Evolutionary conservation across 2,888 invertebrate species (phyloP), one percentile per base, ranked within the genome.

Genomic region (Actias luna): DNA sequence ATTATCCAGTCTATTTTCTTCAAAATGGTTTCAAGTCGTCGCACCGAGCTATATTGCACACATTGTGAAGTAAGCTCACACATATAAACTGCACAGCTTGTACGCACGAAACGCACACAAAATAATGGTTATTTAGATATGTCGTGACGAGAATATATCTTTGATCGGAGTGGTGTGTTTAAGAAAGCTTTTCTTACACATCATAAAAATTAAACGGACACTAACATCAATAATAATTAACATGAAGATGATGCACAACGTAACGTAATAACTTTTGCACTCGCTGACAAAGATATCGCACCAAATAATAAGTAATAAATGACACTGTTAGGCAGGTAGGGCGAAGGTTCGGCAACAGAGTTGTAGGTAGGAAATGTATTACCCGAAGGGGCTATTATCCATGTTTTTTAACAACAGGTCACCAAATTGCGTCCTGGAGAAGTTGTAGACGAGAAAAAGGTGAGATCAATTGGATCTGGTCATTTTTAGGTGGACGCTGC

Each of bases 381-480:
- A 67, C 73, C 67, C 73, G 71, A 78, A 77, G 82, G 86, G 85
- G 84, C 79, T 84, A 89, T 89, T 88, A 88, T 90, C 86, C 83
- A 77, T 89, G 68, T 92, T 91, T 89, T 92, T 87, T 88, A 87
- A 89, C 84, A 88, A 90, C 93, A 93, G 97, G 96, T 96, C 94
- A 96, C 95, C 93, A 97, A 97, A 95, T 96, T 98, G 93, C 97
- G 98, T 83, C 98, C 98, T 80, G 98, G 98, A 91, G 98, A 98
- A 95, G 96, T 98, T 91, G 92, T 97, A 94, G 97, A 97, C 93
- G 98, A 98, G 90, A 97, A 96, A 95, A 97, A 97, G 98, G 98
- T 98, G 96, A 97, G 92, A 90, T 86, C 83, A 83, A 85, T 84
- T 88, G 89, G 89, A 84, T 89, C 90, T 89, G 88, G 87, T 85